Evolutionary conservation across 2,888 invertebrate species (phyloP).

Genomic region (Melanostoma mellinum): DNA sequence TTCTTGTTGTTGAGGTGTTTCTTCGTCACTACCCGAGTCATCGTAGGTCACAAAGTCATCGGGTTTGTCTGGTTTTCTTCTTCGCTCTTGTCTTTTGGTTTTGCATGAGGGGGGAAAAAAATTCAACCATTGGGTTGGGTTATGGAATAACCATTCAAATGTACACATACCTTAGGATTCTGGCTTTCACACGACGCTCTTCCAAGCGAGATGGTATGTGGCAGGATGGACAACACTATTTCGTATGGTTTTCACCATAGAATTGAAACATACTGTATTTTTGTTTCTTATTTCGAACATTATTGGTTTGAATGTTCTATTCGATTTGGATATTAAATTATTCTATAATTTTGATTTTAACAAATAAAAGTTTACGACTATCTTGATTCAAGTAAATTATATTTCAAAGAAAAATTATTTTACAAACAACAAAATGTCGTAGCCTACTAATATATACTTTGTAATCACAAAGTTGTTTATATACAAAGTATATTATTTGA

Average conservation of each 20-base stretch:
- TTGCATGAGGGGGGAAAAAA: not conserved
- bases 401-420: no score
- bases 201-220: conserved; percentile 88
- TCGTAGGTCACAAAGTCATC: conserved; percentile 95
- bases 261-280: conserved; percentile 78
- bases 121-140: not conserved
- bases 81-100: conserved; percentile 88
- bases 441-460: no score
- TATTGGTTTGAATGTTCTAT: conserved; percentile 32
- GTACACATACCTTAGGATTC: conserved; percentile 77
- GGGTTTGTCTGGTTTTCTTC: conserved; percentile 91
- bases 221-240: conserved; percentile 89
- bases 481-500: no score
- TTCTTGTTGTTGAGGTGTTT: conserved; percentile 87
- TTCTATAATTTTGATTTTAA: no score
- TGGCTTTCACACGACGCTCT: conserved; percentile 87
- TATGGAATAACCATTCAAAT: not conserved
- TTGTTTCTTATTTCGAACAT: conserved; percentile 76
- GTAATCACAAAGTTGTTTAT: no score
- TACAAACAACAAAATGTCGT: no score
- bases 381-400: no score
- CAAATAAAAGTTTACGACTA: no score
- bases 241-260: conserved; percentile 80
- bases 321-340: no score
- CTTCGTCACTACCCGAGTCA: conserved; percentile 92